A percentile compares a stretch with the other conserved stretches of the same genome.
Conservation (phyloP, 1,140 invertebrate genomes). For the Heliothis subflexa region DNA sequence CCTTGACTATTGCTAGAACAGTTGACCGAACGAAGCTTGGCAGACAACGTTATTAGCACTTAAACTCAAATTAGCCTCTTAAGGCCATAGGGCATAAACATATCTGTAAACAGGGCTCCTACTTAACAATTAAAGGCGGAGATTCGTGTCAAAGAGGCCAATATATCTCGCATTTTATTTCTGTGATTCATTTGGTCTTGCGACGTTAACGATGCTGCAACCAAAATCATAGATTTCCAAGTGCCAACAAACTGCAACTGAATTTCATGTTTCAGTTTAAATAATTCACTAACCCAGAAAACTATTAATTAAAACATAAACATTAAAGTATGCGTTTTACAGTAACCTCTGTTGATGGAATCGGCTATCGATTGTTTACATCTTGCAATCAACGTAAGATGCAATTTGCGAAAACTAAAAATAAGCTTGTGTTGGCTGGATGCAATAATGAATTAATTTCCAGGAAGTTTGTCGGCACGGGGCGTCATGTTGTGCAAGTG, state of each 20-base stretch:
- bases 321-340: not conserved
- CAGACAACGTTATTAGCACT: constrained; percentile 27
- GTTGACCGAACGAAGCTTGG: constrained; percentile 33
- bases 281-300: too few species aligned
- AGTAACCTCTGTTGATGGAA: constrained; percentile 12
- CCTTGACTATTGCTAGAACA: constrained; percentile 36
- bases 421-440: constrained; percentile 34
- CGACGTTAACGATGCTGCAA: too few species aligned
- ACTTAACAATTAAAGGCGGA: not conserved
- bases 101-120: not conserved
- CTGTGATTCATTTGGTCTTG: too few species aligned
- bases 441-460: constrained; percentile 47
- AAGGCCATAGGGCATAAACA: not conserved
- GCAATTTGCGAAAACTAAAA: constrained; percentile 33
- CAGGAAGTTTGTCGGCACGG: constrained; percentile 46
- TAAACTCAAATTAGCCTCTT: constrained; percentile 1
- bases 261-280: too few species aligned
- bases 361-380: constrained; percentile 26
- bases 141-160: too few species aligned
- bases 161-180: too few species aligned
- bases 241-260: too few species aligned
- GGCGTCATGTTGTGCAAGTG: constrained; percentile 48
- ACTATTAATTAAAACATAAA: not conserved
- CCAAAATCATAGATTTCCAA: too few species aligned
- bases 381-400: constrained; percentile 5